Conservation (phyloP, 2,888 invertebrate genomes). For the Cheiracanthium punctorium region DNA sequence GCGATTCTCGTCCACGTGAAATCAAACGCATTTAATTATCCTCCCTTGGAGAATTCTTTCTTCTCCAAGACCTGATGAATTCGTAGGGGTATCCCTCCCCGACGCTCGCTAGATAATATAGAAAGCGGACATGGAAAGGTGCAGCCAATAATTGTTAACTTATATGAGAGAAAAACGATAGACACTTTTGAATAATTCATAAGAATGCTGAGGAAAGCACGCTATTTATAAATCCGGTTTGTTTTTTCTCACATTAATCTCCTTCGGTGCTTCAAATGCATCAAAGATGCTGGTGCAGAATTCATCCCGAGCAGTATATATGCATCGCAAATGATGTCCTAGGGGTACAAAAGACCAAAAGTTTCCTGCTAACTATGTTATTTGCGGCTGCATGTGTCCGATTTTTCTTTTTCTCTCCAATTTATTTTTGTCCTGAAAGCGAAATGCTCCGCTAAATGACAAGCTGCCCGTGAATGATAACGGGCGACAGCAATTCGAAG, state of each 20-base stretch:
- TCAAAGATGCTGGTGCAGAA: background rate
- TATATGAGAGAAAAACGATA: background rate
- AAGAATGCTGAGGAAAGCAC: background rate
- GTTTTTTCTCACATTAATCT: slow-evolving; percentile 12
- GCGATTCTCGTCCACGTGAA: background rate
- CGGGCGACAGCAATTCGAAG: background rate
- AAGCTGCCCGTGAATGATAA: background rate
- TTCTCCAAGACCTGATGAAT: background rate
- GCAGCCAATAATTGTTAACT: slow-evolving; percentile 10
- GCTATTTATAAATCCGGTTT: slow-evolving; percentile 23
- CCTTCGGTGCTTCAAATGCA: background rate
- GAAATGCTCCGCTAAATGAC: background rate
- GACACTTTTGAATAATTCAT: slow-evolving; percentile 14
- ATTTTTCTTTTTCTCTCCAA: too few relatives aligned
- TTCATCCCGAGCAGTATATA: background rate
- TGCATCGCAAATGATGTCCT: background rate
- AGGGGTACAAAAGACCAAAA: background rate
- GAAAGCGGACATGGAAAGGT: background rate
- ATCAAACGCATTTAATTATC: background rate
- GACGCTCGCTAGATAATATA: background rate
- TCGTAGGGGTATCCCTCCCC: background rate
- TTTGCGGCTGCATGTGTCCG: background rate
- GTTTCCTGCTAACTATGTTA: background rate
- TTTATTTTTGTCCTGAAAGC: background rate
- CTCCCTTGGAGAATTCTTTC: background rate